Percentiles rank a stretch among this genome's conserved stretches.
phyloP scores from a whole-genome alignment of 1,140 invertebrate genomes.

The Wasmannia auropunctata region DNA sequence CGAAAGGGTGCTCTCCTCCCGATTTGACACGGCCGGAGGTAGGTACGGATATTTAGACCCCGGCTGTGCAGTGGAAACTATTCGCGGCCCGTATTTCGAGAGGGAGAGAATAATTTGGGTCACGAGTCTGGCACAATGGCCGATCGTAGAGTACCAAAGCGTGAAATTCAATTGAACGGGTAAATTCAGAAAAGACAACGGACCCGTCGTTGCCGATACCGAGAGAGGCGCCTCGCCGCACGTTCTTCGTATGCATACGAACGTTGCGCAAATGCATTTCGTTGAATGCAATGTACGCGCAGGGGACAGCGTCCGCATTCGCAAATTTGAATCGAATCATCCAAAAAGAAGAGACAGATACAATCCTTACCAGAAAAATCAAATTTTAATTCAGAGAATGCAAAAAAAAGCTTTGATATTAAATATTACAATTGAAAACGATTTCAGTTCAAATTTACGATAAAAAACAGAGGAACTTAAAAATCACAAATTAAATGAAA shows the following conservation, averaged over 20 bases:
- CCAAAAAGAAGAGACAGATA: not conserved
- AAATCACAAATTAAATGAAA: not conserved
- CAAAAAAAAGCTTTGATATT: not conserved
- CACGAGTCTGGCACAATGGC: constrained; percentile 69
- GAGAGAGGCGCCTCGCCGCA: not conserved
- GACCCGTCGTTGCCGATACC: constrained; percentile 38
- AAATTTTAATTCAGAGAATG: not conserved
- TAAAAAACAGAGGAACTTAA: not conserved
- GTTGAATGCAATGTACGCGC: not conserved
- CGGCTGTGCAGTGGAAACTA: constrained; percentile 59
- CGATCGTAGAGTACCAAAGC: constrained; percentile 67
- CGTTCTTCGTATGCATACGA: constrained; percentile 6
- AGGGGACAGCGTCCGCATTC: not conserved
- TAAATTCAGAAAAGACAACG: constrained; percentile 71
- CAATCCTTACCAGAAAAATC: not conserved
- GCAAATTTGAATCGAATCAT: not conserved
- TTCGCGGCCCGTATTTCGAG: constrained; percentile 66
- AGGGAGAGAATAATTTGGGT: constrained; percentile 69
- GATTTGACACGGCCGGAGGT: constrained; percentile 61
- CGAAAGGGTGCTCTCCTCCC: constrained; percentile 46
- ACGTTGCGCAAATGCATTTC: constrained; percentile 22
- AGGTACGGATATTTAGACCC: constrained; percentile 65
- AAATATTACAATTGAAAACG: not conserved
- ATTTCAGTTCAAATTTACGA: not conserved
- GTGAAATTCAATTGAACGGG: constrained; percentile 75